phyloP scores from a whole-genome alignment of 2,888 invertebrate genomes.

The Epistrophe grossulariae region DNA sequence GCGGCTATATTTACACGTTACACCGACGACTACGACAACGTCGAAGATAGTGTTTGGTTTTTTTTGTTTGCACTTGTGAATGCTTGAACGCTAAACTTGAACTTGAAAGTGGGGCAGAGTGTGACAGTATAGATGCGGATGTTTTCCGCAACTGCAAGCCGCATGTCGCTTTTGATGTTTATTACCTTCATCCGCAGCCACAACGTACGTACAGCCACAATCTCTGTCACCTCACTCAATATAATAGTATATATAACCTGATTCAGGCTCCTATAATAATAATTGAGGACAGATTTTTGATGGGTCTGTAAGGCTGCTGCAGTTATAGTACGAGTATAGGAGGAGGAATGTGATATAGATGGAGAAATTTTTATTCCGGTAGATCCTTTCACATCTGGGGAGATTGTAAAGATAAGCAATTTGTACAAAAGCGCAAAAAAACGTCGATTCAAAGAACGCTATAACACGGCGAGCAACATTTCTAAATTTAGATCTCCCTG shows the following conservation, averaged over 20 bases:
- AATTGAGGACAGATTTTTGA: conserved; percentile 42
- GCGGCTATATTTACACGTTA: background rate
- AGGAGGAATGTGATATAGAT: conserved; percentile 38
- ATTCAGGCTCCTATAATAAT: conserved; percentile 18
- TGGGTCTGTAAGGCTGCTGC: conserved; percentile 14
- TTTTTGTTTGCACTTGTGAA: conserved; percentile 50
- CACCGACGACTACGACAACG: background rate
- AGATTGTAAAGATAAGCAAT: conserved; percentile 36
- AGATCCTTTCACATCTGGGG: conserved; percentile 56
- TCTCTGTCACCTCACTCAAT: background rate
- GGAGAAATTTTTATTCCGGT: conserved; percentile 55
- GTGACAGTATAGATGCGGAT: conserved; percentile 41
- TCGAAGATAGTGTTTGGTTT: conserved; percentile 10
- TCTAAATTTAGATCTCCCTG: conserved; percentile 67
- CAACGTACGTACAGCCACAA: background rate
- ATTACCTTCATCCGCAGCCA: conserved; percentile 35
- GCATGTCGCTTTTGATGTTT: conserved; percentile 60
- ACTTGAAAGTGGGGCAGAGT: conserved; percentile 68
- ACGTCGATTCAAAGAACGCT: conserved; percentile 28
- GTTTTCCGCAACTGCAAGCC: conserved; percentile 60
- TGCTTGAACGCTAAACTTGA: conserved; percentile 60
- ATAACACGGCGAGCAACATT: conserved; percentile 22
- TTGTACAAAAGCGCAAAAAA: conserved; percentile 32
- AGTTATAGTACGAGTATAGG: background rate
- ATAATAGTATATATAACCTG: conserved; percentile 17